Evolutionary conservation across 2,113 vertebrate species (phyloP).

Genomic region (Micromys minutus): DNA sequence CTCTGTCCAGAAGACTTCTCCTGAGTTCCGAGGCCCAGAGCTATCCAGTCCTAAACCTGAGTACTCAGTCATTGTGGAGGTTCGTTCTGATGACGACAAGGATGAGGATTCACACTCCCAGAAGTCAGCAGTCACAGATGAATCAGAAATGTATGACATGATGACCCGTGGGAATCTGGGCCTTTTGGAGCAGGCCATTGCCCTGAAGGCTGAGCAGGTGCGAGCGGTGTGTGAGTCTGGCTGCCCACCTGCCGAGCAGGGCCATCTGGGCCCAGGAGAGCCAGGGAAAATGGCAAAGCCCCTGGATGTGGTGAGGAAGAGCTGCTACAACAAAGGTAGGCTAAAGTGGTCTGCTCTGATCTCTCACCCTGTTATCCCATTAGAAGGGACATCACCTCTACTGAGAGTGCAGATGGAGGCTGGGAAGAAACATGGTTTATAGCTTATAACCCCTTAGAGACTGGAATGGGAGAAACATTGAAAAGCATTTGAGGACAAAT

Average conservation of each 20-base stretch:
- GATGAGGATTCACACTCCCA: conserved; percentile 92
- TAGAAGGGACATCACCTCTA: background rate
- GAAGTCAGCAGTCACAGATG: conserved; percentile 91
- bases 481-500: no score
- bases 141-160: conserved; percentile 96
- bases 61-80: conserved; percentile 90
- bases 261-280: conserved; percentile 90
- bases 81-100: conserved; percentile 90
- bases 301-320: conserved; percentile 92
- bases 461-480: background rate
- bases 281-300: conserved; percentile 89
- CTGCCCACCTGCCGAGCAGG: conserved; percentile 86
- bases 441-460: background rate
- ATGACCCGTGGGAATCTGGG: conserved; percentile 97
- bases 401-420: background rate
- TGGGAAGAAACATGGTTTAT: background rate
- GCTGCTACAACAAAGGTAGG: conserved; percentile 94
- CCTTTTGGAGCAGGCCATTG: conserved; percentile 97
- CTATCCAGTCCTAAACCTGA: conserved; percentile 84
- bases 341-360: accelerated
- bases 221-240: conserved; percentile 90
- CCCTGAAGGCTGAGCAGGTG: conserved; percentile 96
- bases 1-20: conserved; percentile 75
- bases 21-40: conserved; percentile 85
- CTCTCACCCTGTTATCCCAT: background rate